A percentile compares a stretch with the other conserved stretches of the same genome.
phyloP scores from a whole-genome alignment of 2,888 invertebrate species.

The Tricholauxania praeusta region DNA sequence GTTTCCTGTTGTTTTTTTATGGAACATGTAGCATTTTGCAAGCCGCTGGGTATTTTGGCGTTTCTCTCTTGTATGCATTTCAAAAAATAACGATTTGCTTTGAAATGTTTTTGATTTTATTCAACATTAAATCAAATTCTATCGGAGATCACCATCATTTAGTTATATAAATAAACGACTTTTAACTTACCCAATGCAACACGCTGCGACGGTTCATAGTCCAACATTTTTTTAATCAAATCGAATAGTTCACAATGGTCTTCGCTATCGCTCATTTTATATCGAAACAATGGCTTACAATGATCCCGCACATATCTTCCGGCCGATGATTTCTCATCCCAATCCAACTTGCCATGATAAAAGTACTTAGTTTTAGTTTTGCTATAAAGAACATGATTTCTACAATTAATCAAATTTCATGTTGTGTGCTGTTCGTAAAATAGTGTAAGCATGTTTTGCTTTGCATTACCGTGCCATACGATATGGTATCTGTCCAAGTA shows the following conservation, averaged over 20 bases:
- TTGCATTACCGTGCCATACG: conserved; percentile 76
- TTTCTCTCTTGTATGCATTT: too few relatives aligned
- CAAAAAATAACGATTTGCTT: too few relatives aligned
- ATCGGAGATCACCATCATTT: too few relatives aligned
- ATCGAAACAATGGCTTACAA: conserved; percentile 96
- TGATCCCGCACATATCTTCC: conserved; percentile 98
- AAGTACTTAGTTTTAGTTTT: conserved; percentile 98
- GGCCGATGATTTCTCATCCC: conserved; percentile 97
- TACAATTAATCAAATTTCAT: conserved; percentile 65
- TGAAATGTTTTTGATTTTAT: too few relatives aligned
- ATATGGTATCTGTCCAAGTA: conserved; percentile 95
- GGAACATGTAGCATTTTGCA: too few relatives aligned
- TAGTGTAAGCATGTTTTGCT: conserved; percentile 63
- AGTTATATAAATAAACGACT: neutral
- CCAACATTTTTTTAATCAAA: conserved; percentile 94
- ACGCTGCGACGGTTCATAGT: conserved; percentile 94
- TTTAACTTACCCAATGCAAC: conserved; percentile 77
- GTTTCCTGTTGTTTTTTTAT: too few relatives aligned
- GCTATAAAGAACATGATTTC: conserved; percentile 71
- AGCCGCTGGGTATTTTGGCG: too few relatives aligned
- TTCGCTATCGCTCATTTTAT: conserved; percentile 86
- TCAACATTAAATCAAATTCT: too few relatives aligned
- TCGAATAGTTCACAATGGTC: conserved; percentile 96
- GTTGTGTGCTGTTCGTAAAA: conserved; percentile 59
- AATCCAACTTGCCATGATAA: conserved; percentile 96